phyloP scores from a whole-genome alignment of 1,140 invertebrate genomes.

The Neodiprion virginianus region DNA sequence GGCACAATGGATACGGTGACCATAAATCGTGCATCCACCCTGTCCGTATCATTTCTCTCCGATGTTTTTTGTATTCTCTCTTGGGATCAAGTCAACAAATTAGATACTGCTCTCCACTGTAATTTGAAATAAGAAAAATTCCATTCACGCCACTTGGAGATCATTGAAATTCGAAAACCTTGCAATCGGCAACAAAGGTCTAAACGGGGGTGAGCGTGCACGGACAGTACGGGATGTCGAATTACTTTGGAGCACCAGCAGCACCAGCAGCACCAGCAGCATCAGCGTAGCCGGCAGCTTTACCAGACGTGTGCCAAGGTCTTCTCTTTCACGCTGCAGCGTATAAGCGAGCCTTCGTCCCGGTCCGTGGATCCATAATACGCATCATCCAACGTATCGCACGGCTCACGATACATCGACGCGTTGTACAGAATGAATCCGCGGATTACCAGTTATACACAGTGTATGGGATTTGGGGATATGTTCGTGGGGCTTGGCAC shows the following conservation, averaged over 20 bases:
- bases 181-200: background rate
- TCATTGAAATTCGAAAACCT: background rate
- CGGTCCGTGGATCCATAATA: background rate
- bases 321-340: background rate
- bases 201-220: background rate
- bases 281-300: too few relatives aligned
- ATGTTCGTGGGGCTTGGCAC: conserved; percentile 1
- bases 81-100: too few relatives aligned
- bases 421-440: conserved; percentile 7
- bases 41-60: too few relatives aligned
- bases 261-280: too few relatives aligned
- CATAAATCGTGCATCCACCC: too few relatives aligned
- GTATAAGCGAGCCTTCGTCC: too few relatives aligned
- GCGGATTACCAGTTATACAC: conserved; percentile 5
- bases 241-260: too few relatives aligned
- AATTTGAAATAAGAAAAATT: background rate
- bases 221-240: too few relatives aligned
- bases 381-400: background rate
- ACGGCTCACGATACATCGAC: background rate
- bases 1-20: too few relatives aligned
- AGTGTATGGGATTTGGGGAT: conserved; percentile 4
- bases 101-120: too few relatives aligned
- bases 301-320: background rate
- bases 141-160: background rate
- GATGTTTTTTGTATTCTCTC: too few relatives aligned